Evolutionary conservation across 2,888 invertebrate genomes (phyloP).

Genomic region (Latrodectus hesperus): DNA sequence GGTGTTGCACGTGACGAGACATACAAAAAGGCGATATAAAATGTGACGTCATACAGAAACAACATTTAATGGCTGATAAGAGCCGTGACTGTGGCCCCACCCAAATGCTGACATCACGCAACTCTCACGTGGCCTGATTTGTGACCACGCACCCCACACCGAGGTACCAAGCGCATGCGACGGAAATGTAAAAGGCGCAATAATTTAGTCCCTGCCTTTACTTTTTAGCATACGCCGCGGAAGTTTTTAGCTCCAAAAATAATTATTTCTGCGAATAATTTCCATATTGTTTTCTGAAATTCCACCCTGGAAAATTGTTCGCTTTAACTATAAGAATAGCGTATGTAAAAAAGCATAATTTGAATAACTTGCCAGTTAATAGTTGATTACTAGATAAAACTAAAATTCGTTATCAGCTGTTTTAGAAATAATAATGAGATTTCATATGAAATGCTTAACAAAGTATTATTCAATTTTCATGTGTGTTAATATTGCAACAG

Average conservation of each 20-base stretch:
- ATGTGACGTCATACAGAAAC: conserved; percentile 37
- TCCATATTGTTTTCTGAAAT: neutral
- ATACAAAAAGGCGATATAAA: conserved; percentile 25
- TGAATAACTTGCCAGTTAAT: too few species aligned
- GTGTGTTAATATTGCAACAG: too few species aligned
- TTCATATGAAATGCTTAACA: too few species aligned
- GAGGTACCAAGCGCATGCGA: conserved; percentile 12
- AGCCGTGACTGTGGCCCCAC: conserved; percentile 45
- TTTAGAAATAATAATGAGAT: too few species aligned
- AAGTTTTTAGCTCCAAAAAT: neutral
- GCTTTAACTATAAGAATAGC: too few species aligned
- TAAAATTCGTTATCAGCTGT: too few species aligned
- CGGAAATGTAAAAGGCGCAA: conserved; percentile 44
- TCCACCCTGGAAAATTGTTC: too few species aligned
- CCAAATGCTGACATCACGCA: conserved; percentile 40
- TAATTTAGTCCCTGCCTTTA: conserved; percentile 34
- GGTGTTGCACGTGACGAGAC: conserved; percentile 39
- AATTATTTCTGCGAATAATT: conserved; percentile 6
- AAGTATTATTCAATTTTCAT: too few species aligned
- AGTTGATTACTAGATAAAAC: too few species aligned
- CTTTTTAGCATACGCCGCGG: conserved; percentile 8
- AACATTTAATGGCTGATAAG: conserved; percentile 60
- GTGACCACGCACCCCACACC: conserved; percentile 16
- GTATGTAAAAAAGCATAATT: too few species aligned
- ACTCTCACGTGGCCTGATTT: conserved; percentile 51